Evolutionary conservation across 2,797 vertebrate species (phyloP), one percentile per base, ranked within the genome.

Genomic region (Scolopax bukidnonensis): DNA sequence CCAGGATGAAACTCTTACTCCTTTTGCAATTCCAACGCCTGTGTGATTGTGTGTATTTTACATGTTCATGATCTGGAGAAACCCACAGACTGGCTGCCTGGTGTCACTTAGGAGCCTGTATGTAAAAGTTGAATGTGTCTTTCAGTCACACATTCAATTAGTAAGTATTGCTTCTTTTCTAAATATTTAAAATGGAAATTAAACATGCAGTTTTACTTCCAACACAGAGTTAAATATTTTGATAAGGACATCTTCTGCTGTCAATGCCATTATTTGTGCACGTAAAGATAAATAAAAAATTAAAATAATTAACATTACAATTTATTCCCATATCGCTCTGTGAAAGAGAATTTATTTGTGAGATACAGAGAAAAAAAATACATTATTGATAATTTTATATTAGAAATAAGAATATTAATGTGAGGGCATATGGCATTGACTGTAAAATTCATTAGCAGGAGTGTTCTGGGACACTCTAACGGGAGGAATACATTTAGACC

Each of bases 361-460:
- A 89, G 84, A 96, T 88, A 90, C 36, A 33, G 84, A 83, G 60
- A 59, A 86, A 96, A 97, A 93, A 96, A 97, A 93, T 90, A 40
- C 48, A 61, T 95, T 96, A 94, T 84, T 95, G 53, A 95, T 96
- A 59, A 93, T 96, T 97, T 95, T 68, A 61, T 75, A 63, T 71
- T 94, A 92, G 64, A 93, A 96, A 94, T 90, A 85, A 71, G 53
- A 82, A 84, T 90, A 94, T 84, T 87, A 47, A 61, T 91, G 73
- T 54, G 59, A 84, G 71, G 81, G 5, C 91, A 33, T 94, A 93
- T 94, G 88, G 63, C 87, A 51, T 40, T 36, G 63, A 81, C 71
- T 80, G 50, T 88, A 94, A 96, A 97, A 97, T 95, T 91, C 87
- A 84, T 97, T 96, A 97, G 69, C n/a, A 38, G 33, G 53, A 91